Evolutionary conservation across 2,888 invertebrate species (phyloP).

Genomic region (Dexiosoma caninum): DNA sequence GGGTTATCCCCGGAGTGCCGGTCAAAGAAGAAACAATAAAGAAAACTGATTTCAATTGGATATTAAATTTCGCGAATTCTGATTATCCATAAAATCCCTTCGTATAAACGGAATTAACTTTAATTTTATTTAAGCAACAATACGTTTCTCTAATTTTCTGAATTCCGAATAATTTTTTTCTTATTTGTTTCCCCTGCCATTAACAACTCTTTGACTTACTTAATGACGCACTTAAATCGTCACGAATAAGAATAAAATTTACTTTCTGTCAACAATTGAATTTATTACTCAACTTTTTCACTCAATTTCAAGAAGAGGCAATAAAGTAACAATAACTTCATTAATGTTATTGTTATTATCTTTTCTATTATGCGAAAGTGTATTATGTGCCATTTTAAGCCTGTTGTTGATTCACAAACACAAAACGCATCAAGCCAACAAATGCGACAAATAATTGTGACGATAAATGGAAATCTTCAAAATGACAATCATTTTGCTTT

Average conservation of each 20-base stretch:
- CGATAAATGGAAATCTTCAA: conserved; percentile 35
- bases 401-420: conserved; percentile 9
- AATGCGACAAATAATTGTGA: conserved; percentile 32
- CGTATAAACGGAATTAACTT: too few species aligned
- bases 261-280: conserved; percentile 56
- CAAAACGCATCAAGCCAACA: neutral
- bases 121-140: too few species aligned
- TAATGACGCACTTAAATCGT: conserved; percentile 17
- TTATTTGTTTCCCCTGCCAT: neutral
- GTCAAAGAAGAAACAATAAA: too few species aligned
- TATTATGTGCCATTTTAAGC: neutral
- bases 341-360: neutral
- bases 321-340: conserved; percentile 12
- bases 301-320: conserved; percentile 9
- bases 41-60: too few species aligned
- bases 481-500: conserved; percentile 47
- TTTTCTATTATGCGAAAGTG: neutral
- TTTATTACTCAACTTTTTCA: conserved; percentile 43
- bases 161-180: too few species aligned
- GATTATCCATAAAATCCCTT: too few species aligned
- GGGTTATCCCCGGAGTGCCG: too few species aligned
- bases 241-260: conserved; percentile 35
- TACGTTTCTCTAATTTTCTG: too few species aligned
- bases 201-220: neutral
- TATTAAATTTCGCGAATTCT: too few species aligned